Base-by-base conservation (phyloP, 2,797 vertebrate species). In the Melanogrammus aeglefinus region DNA sequence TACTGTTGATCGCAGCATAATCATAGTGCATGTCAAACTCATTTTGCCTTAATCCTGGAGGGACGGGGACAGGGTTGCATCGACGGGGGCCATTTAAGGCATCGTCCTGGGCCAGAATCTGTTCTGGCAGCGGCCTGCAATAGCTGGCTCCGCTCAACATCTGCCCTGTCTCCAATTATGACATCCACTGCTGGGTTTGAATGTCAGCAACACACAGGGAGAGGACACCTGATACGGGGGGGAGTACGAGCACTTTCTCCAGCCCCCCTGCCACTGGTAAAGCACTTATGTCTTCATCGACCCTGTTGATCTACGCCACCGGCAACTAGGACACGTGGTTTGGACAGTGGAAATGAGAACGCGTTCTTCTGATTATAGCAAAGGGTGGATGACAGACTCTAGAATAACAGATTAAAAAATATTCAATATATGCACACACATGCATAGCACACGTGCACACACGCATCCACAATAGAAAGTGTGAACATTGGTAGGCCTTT, bases 251-350 rank as follows among this genome's bases (percentile, higher is more conserved):
- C 79, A 81, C 81, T 82, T 86, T 79, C 74, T 78, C 82, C 16
- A 81, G 70, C 81, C 86, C 69, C 69, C 87, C 80, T 78, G 83
- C 73, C 33, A 31, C 88, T 89, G 88, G 79, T 85, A 89, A 90
- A 91, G 76, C 76, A 84, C 82, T 92, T 89, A 84, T 5, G 73
- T 74, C 24, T 39, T 39, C 38, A 39, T 39, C 38, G 29, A 70
- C 66, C n/a, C 66, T 79, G 81, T 78, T 80, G 83, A 85, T 82
- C 80, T 41, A 39, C 0, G 75, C 80, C 84, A 84, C 76, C 1
- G 6, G 70, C 82, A 78, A 88, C 89, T 85, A 87, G 75, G 74
- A 82, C 81, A 75, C 33, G 73, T 3, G 57, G 72, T 80, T 75
- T 1, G 8, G 69, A 27, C 75, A 44, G 33, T 82, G 82, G 79